A percentile compares a stretch with the other conserved stretches of the same genome.
Conservation (phyloP, 2,888 invertebrate genomes). For the Tachina fera region DNA sequence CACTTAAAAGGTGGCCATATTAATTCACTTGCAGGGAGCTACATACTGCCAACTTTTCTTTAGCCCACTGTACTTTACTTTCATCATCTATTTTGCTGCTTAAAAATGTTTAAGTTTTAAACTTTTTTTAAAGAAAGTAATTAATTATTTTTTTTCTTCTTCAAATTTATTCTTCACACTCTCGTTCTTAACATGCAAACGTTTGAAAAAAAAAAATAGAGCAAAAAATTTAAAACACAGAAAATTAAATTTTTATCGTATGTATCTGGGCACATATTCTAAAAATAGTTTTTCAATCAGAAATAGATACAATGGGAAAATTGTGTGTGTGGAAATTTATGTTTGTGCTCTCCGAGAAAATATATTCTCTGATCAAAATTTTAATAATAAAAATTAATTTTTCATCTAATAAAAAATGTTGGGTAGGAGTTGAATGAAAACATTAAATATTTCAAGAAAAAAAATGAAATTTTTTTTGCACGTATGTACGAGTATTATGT, state of each 20-base stretch:
- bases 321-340: conserved; percentile 56
- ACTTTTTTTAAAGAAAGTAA: neutral
- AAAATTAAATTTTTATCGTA: conserved; percentile 54
- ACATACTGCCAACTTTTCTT: neutral
- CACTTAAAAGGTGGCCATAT: conserved; percentile 31
- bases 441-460: conserved; percentile 12
- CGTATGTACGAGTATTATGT: conserved; percentile 18
- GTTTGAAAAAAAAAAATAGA: neutral
- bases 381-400: conserved; percentile 50
- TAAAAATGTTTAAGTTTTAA: neutral
- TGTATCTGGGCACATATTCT: conserved; percentile 81
- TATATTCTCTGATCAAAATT: conserved; percentile 16
- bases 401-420: conserved; percentile 14
- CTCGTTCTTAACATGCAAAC: conserved; percentile 40
- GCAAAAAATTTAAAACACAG: neutral
- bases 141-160: neutral
- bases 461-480: conserved; percentile 1
- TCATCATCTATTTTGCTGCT: neutral
- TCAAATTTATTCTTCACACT: conserved; percentile 7
- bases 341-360: conserved; percentile 50
- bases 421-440: conserved; percentile 32
- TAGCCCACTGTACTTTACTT: conserved; percentile 60
- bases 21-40: neutral
- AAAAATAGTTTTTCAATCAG: conserved; percentile 81
- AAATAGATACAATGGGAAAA: conserved; percentile 80